phyloP scores from a whole-genome alignment of 2,888 invertebrate species.

The Trichacis sp. region DNA sequence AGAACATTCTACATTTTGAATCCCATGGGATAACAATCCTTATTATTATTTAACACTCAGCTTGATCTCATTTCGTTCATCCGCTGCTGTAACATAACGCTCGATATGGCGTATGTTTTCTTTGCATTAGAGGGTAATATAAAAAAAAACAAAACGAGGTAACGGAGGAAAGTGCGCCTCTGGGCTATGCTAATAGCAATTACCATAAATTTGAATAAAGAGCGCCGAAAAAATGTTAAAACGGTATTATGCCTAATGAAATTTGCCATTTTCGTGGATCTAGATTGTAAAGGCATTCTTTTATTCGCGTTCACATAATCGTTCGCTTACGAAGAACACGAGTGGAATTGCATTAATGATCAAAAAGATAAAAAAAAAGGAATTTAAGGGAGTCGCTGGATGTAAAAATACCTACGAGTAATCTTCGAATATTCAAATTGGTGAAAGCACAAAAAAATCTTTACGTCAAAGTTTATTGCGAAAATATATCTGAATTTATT shows the following conservation, averaged over 20 bases:
- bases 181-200: slow-evolving; percentile 47
- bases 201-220: slow-evolving; percentile 45
- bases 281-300: background rate
- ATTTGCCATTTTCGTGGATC: slow-evolving; percentile 18
- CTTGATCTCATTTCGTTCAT: background rate
- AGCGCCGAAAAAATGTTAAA: slow-evolving; percentile 27
- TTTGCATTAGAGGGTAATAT: slow-evolving; percentile 17
- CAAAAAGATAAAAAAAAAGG: too few species aligned
- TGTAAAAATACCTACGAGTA: too few species aligned
- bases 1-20: background rate
- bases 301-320: slow-evolving; percentile 1
- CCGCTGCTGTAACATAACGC: background rate
- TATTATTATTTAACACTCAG: background rate
- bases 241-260: slow-evolving; percentile 43
- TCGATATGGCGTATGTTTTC: background rate
- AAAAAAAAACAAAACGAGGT: slow-evolving; percentile 10
- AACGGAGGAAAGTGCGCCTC: slow-evolving; percentile 46
- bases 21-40: background rate
- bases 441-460: too few species aligned
- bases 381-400: too few species aligned
- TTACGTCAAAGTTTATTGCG: too few species aligned
- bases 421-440: too few species aligned
- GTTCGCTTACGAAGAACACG: background rate
- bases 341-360: too few species aligned
- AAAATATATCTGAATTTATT: too few species aligned